Conservation (phyloP, 2,113 vertebrate genomes). For the Percopsis transmontana region DNA sequence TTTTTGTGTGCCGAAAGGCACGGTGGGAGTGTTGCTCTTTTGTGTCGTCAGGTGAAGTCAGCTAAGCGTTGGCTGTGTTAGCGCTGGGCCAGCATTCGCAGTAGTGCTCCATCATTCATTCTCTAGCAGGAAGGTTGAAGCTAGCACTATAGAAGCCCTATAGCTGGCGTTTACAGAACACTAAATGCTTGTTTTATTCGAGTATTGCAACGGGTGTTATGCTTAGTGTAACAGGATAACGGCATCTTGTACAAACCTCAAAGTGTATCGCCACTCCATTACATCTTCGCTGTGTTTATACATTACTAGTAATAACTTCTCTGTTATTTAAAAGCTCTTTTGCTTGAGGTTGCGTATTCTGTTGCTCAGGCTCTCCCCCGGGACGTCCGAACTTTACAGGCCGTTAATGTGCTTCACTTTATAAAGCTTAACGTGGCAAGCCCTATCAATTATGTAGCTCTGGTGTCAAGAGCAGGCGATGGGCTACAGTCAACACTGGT, state of each 20-base stretch:
- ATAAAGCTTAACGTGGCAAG: conserved; percentile 60
- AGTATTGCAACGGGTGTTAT: neutral
- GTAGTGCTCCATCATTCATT: neutral
- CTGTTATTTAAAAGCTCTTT: conserved; percentile 55
- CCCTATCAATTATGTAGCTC: conserved; percentile 69
- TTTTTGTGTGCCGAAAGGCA: neutral
- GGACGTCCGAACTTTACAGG: conserved; percentile 46
- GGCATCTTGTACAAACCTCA: neutral
- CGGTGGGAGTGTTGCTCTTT: neutral
- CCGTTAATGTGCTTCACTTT: conserved; percentile 60
- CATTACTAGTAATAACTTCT: conserved; percentile 40
- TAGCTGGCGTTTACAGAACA: too few species aligned
- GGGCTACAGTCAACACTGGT: conserved; percentile 47
- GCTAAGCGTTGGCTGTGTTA: neutral
- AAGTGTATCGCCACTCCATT: conserved; percentile 9
- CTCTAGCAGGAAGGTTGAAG: neutral
- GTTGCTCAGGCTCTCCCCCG: conserved; percentile 1
- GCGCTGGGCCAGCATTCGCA: neutral
- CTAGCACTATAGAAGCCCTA: too few species aligned
- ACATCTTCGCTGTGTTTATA: conserved; percentile 6
- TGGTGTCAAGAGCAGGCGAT: conserved; percentile 47
- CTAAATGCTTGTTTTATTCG: too few species aligned
- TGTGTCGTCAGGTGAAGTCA: conserved; percentile 5
- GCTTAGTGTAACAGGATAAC: neutral
- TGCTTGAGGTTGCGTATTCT: conserved; percentile 33